These are phyloP conservation scores for Baccha elongata DNA, from an alignment of 2,888 invertebrate genomes.

Conservation along the genomic window DNA sequence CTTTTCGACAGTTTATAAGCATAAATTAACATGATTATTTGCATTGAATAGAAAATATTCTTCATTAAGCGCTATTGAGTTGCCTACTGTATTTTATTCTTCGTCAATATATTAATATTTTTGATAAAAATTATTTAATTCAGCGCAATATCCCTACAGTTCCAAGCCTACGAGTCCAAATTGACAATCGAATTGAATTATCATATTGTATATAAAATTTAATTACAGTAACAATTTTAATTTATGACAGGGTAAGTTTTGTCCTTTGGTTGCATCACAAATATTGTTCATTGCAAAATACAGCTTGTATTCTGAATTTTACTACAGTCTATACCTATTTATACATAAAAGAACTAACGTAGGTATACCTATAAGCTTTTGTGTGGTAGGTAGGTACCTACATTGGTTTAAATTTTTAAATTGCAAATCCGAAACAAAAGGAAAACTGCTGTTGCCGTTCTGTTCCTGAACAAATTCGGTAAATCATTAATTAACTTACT, in stretches of 20 bases:
- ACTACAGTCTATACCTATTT: constrained; percentile 26
- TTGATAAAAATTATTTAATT: constrained; percentile 61
- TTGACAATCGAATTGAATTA: constrained; percentile 64
- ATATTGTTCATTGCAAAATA: constrained; percentile 28
- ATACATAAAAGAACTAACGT: background rate
- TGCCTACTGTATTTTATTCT: background rate
- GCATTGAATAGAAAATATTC: constrained; percentile 9
- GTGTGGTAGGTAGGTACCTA: no score
- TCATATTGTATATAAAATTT: constrained; percentile 74
- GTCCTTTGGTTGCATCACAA: constrained; percentile 39
- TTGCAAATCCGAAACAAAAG: constrained; percentile 61
- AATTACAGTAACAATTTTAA: constrained; percentile 76
- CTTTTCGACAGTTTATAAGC: constrained; percentile 17
- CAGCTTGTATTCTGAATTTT: constrained; percentile 32
- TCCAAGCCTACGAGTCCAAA: constrained; percentile 24
- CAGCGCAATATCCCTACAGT: constrained; percentile 36
- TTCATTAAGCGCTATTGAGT: background rate
- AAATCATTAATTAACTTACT: constrained; percentile 67
- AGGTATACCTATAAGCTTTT: constrained; percentile 55
- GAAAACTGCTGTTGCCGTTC: constrained; percentile 56
- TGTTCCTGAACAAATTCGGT: constrained; percentile 57
- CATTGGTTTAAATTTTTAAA: constrained; percentile 69
- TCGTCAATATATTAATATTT: constrained; percentile 16
- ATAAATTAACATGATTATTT: background rate
- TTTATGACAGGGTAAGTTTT: constrained; percentile 76